Percentiles rank a stretch among this genome's conserved stretches.
Evolutionary conservation across 1,140 invertebrate species (phyloP).

Genomic region (Lucilia cuprina): DNA sequence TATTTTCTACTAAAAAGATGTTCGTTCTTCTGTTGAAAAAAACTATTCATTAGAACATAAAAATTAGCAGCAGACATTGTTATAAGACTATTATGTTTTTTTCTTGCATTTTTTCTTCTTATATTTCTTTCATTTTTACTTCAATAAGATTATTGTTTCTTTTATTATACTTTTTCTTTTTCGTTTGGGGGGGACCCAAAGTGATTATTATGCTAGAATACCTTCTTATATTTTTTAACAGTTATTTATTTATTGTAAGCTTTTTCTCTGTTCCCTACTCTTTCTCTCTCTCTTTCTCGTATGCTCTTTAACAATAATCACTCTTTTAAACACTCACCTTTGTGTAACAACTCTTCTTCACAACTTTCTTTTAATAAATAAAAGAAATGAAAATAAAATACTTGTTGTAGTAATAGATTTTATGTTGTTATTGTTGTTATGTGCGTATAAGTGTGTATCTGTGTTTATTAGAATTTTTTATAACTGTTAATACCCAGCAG

Average conservation of each 20-base stretch:
- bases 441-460: no score
- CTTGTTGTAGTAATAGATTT: no score
- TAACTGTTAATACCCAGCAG: no score
- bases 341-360: not conserved
- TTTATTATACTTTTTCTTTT: not conserved
- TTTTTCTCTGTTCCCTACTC: not conserved
- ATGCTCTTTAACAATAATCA: not conserved
- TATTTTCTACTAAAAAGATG: not conserved
- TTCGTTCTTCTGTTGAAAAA: not conserved
- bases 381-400: no score
- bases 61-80: not conserved
- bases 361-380: no score
- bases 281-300: not conserved
- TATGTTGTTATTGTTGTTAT: no score
- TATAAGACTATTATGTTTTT: not conserved
- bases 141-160: not conserved
- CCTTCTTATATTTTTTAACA: not conserved
- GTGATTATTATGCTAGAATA: conserved; percentile 11
- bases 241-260: not conserved
- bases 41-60: not conserved
- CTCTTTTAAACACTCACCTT: not conserved
- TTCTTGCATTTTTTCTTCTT: not conserved
- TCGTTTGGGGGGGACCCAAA: not conserved
- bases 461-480: no score
- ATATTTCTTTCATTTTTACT: not conserved